Evolutionary conservation across 2,888 invertebrate genomes (phyloP).

Genomic region (Harmothoe impar): DNA sequence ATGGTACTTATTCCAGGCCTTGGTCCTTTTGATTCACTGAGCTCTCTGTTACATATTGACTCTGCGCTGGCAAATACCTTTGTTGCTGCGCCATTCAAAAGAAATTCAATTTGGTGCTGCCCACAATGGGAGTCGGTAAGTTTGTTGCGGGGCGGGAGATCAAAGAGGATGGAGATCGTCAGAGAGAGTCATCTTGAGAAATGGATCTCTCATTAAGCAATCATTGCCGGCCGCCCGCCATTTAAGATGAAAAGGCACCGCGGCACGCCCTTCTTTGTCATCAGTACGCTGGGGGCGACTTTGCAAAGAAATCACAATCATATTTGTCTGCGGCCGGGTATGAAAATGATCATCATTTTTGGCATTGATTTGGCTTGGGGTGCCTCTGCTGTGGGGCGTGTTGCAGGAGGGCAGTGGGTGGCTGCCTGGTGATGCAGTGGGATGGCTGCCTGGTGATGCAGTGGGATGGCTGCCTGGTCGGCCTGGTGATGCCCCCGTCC

Average conservation of each 20-base stretch:
- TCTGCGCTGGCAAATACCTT: slow-evolving; percentile 46
- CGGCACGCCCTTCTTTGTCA: slow-evolving; percentile 37
- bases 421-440: background rate
- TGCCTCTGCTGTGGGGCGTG: background rate
- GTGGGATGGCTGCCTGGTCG: background rate
- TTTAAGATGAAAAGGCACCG: slow-evolving; percentile 58
- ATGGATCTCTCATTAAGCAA: slow-evolving; percentile 57
- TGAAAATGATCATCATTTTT: slow-evolving; percentile 52
- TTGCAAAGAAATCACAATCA: slow-evolving; percentile 62
- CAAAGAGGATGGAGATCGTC: slow-evolving; percentile 20
- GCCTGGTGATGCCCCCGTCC: slow-evolving; percentile 2
- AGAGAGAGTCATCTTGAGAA: slow-evolving; percentile 58
- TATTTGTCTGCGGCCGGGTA: slow-evolving; percentile 50
- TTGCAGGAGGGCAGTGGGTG: background rate
- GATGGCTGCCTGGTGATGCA: background rate
- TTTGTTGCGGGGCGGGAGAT: slow-evolving; percentile 44
- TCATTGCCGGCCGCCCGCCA: slow-evolving; percentile 40
- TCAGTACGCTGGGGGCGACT: slow-evolving; percentile 49
- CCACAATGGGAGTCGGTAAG: slow-evolving; percentile 37
- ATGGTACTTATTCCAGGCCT: slow-evolving; percentile 39
- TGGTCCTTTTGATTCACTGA: slow-evolving; percentile 52
- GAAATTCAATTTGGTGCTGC: slow-evolving; percentile 58
- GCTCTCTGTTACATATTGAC: slow-evolving; percentile 59
- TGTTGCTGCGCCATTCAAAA: slow-evolving; percentile 60
- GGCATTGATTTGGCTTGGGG: slow-evolving; percentile 31